phyloP scores from a whole-genome alignment of 2,113 vertebrate genomes.

The Silurus glanis region DNA sequence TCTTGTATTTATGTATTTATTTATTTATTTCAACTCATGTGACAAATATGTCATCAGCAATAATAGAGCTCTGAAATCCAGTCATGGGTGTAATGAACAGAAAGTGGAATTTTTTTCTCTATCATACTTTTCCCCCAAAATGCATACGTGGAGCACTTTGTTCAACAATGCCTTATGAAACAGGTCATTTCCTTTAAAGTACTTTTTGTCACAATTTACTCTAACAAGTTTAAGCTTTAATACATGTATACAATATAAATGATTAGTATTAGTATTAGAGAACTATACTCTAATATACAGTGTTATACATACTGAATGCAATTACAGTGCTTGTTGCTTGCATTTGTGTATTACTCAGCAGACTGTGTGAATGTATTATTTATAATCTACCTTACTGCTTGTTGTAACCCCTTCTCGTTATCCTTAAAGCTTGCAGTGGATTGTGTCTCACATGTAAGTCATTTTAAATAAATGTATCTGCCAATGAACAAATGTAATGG shows the following conservation, averaged over 20 bases:
- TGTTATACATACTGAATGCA: neutral
- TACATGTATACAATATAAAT: neutral
- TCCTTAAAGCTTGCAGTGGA: neutral
- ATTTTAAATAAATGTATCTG: slow-evolving; percentile 8
- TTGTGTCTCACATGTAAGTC: neutral
- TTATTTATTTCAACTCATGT: too few relatives aligned
- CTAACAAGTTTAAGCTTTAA: neutral
- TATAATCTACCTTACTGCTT: neutral
- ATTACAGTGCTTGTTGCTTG: neutral
- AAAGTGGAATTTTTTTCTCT: too few relatives aligned
- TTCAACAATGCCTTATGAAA: neutral
- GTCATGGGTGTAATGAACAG: too few relatives aligned
- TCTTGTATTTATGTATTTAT: too few relatives aligned
- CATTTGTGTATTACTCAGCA: neutral
- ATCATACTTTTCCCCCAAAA: too few relatives aligned
- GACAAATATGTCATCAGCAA: too few relatives aligned
- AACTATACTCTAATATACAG: neutral
- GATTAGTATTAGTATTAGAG: too few relatives aligned
- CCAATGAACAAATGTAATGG: neutral
- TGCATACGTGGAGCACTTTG: too few relatives aligned
- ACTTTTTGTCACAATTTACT: neutral
- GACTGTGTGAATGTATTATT: neutral
- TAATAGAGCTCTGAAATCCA: too few relatives aligned
- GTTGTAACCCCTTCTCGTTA: neutral
- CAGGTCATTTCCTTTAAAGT: neutral